phyloP scores from a whole-genome alignment of 2,888 invertebrate genomes.

The Heliconius ismenius region DNA sequence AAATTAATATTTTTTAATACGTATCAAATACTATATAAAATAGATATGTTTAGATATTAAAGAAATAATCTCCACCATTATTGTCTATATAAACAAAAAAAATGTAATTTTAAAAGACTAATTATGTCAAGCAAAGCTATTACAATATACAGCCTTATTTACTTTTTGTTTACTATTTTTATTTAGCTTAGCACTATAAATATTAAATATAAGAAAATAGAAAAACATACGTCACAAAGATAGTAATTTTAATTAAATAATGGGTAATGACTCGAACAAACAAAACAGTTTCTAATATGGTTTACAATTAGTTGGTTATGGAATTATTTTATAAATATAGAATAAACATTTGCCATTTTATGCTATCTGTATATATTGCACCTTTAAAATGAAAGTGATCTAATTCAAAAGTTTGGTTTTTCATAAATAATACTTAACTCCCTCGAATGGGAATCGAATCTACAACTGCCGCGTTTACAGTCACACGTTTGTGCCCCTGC shows the following conservation, averaged over 20 bases:
- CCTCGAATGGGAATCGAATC: no score
- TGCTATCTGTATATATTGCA: no score
- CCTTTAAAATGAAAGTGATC: no score
- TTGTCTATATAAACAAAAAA: neutral
- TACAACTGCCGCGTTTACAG: no score
- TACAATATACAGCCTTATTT: neutral
- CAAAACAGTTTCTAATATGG: conserved; percentile 9
- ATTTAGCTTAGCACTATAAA: neutral
- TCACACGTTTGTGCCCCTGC: no score
- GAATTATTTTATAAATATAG: neutral
- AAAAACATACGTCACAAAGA: neutral
- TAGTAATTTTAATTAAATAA: neutral
- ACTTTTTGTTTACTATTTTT: neutral
- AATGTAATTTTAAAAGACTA: neutral
- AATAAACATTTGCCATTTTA: neutral
- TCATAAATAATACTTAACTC: no score
- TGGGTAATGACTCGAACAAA: neutral
- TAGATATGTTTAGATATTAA: neutral
- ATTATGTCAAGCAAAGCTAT: neutral
- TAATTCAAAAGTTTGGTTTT: no score
- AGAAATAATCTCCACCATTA: neutral
- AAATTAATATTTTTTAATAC: neutral
- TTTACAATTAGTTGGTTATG: neutral
- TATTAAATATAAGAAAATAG: neutral
- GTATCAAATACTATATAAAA: no score